Evolutionary conservation across 2,113 vertebrate species (phyloP).

Genomic region (Clarias macrocephalus): DNA sequence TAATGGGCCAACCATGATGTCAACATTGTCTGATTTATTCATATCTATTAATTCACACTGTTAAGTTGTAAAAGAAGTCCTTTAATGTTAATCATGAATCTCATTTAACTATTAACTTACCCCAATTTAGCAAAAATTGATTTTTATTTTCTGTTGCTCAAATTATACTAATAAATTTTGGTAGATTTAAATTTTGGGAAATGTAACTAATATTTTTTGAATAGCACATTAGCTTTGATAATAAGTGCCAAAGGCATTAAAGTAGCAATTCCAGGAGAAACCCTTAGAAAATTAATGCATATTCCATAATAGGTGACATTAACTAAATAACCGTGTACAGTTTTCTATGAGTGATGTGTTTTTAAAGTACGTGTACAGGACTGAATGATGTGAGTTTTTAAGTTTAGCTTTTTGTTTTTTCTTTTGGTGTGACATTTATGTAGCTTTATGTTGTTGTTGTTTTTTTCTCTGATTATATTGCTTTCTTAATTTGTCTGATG

Average conservation of each 20-base stretch:
- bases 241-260: constrained; percentile 72
- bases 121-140: constrained; percentile 17
- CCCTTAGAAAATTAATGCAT: constrained; percentile 57
- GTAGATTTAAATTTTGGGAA: constrained; percentile 15
- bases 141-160: constrained; percentile 11
- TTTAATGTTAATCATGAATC: constrained; percentile 15
- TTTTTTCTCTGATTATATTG: constrained; percentile 59
- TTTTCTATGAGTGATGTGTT: constrained; percentile 71
- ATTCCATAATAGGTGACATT: constrained; percentile 62
- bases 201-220: constrained; percentile 33
- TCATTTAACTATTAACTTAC: neutral
- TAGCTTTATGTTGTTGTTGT: constrained; percentile 31
- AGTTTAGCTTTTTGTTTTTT: constrained; percentile 62
- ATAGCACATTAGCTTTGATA: constrained; percentile 63
- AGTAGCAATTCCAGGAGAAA: constrained; percentile 61
- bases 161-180: constrained; percentile 11
- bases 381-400: constrained; percentile 64
- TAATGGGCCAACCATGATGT: constrained; percentile 26
- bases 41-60: constrained; percentile 18
- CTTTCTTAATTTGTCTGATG: constrained; percentile 59
- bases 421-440: constrained; percentile 39
- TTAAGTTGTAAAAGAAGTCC: constrained; percentile 4
- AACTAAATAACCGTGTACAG: constrained; percentile 73
- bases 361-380: constrained; percentile 71
- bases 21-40: constrained; percentile 41